phyloP scores from a whole-genome alignment of 2,888 invertebrate species.

The Oscheius sp. region DNA sequence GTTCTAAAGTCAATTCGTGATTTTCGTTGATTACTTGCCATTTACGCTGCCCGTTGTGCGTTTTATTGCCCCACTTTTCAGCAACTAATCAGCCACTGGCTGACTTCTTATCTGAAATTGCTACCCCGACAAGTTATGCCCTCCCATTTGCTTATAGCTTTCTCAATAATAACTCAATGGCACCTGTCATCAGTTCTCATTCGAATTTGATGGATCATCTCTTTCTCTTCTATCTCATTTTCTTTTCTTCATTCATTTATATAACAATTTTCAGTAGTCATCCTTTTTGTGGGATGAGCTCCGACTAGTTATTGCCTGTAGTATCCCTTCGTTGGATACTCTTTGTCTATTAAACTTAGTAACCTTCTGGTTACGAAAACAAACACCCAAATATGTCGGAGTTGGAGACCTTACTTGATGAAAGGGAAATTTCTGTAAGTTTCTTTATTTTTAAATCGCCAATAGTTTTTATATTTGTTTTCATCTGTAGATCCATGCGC shows the following conservation, averaged over 20 bases:
- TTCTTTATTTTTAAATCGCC: background rate
- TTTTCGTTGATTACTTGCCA: slow-evolving; percentile 29
- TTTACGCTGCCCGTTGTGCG: slow-evolving; percentile 27
- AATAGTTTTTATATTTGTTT: background rate
- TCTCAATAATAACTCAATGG: background rate
- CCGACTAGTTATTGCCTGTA: slow-evolving; percentile 9
- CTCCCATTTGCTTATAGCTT: background rate
- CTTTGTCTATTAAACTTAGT: background rate
- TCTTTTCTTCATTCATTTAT: background rate
- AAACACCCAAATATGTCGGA: slow-evolving; percentile 27
- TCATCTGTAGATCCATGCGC: slow-evolving; percentile 14
- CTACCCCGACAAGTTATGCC: background rate
- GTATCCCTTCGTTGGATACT: slow-evolving; percentile 27
- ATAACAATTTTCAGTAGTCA: slow-evolving; percentile 19
- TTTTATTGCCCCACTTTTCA: slow-evolving; percentile 30
- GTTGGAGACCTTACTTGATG: slow-evolving; percentile 21
- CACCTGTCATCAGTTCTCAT: slow-evolving; percentile 13
- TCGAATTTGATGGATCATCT: slow-evolving; percentile 21
- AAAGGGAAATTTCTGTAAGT: slow-evolving; percentile 20
- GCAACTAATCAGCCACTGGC: slow-evolving; percentile 26
- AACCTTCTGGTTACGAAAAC: slow-evolving; percentile 25
- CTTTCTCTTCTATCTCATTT: slow-evolving; percentile 1
- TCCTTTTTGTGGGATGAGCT: slow-evolving; percentile 22
- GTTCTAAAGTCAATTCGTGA: background rate
- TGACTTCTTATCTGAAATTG: slow-evolving; percentile 25